A percentile compares a stretch with the other conserved stretches of the same genome.
Conservation (phyloP, 2,888 invertebrate genomes). For the Eilema griseolum region DNA sequence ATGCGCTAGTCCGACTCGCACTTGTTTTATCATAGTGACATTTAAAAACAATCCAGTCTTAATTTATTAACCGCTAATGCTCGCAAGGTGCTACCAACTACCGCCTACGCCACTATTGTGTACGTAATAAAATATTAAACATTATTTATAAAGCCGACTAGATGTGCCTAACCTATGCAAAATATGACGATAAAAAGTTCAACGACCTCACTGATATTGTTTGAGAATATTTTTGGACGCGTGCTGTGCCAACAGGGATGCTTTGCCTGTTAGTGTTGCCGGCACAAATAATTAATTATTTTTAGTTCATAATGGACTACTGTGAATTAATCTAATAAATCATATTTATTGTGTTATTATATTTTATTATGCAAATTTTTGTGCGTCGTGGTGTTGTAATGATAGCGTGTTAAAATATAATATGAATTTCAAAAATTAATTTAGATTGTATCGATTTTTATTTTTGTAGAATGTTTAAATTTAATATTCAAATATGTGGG, state of each 20-base stretch:
- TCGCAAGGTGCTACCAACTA: not conserved
- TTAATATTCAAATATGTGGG: not conserved
- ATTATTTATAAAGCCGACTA: not conserved
- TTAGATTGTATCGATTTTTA: not conserved
- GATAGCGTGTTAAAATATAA: not conserved
- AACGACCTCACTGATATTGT: slow-evolving; percentile 52
- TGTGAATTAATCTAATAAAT: not conserved
- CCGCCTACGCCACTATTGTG: slow-evolving; percentile 1
- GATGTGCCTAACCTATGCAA: slow-evolving; percentile 12
- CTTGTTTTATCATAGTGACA: too few species aligned
- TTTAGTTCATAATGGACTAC: not conserved
- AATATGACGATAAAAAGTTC: slow-evolving; percentile 55
- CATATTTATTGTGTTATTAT: not conserved
- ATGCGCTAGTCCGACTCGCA: too few species aligned
- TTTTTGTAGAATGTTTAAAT: not conserved
- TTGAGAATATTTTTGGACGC: slow-evolving; percentile 40
- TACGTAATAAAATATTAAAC: slow-evolving; percentile 5
- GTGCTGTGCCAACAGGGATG: slow-evolving; percentile 27
- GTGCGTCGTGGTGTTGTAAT: not conserved
- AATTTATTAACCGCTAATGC: not conserved
- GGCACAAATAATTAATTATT: slow-evolving; percentile 9
- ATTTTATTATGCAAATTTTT: not conserved
- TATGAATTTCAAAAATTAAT: not conserved
- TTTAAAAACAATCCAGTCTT: too few species aligned
- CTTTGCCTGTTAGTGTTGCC: slow-evolving; percentile 23